Percentiles rank a stretch among this genome's conserved stretches.
Conservation (phyloP, 2,113 vertebrate genomes). For the Pardalotus punctatus region DNA sequence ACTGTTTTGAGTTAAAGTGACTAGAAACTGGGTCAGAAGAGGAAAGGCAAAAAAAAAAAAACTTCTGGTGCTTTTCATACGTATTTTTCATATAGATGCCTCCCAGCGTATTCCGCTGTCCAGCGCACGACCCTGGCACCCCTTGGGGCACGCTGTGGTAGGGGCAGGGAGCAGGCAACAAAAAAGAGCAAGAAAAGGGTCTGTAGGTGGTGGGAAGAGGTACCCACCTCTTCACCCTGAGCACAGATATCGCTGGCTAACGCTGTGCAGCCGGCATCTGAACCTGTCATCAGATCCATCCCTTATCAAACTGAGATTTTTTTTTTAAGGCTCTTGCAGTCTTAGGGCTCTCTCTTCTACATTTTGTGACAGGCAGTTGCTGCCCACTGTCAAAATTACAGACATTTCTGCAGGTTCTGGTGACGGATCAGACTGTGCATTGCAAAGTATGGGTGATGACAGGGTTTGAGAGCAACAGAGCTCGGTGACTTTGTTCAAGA, state of each 20-base stretch:
- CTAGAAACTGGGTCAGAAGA: background rate
- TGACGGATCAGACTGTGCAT: background rate
- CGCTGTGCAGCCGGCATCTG: background rate
- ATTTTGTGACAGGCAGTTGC: background rate
- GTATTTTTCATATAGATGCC: background rate
- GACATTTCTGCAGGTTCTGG: background rate
- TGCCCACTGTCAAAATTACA: background rate
- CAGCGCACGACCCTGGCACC: rapidly evolving
- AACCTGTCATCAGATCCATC: background rate
- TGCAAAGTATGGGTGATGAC: background rate
- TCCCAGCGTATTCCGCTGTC: background rate
- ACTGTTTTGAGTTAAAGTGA: background rate
- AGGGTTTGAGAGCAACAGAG: background rate
- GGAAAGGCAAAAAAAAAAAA: background rate
- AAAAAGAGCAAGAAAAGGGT: background rate
- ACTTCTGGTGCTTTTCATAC: rapidly evolving
- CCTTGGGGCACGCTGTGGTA: rapidly evolving
- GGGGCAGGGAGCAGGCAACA: background rate
- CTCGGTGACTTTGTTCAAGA: background rate
- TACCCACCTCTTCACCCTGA: background rate
- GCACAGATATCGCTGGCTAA: background rate
- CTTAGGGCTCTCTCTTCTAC: background rate
- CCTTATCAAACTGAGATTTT: background rate
- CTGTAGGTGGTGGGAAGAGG: background rate
- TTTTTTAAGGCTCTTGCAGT: background rate